A percentile compares a stretch with the other conserved stretches of the same genome.
Evolutionary conservation across 2,797 vertebrate genomes (phyloP).

Genomic region (Xiphophorus birchmanni): DNA sequence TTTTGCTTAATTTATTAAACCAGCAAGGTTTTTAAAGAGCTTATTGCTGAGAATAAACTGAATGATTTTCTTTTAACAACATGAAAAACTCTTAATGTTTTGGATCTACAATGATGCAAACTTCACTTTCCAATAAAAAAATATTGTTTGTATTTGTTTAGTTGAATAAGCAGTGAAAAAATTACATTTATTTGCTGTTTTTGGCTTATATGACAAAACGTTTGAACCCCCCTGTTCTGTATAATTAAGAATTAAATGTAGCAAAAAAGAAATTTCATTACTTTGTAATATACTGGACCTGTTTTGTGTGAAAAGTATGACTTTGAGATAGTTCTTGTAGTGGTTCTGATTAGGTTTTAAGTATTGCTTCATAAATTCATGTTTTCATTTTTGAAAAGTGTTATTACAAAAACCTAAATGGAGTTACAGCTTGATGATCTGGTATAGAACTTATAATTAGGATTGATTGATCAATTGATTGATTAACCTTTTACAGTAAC

Average conservation of each 20-base stretch:
- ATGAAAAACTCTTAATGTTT: too few relatives aligned
- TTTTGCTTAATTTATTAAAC: too few relatives aligned
- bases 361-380: neutral
- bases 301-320: neutral
- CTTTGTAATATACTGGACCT: neutral
- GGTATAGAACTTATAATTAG: neutral
- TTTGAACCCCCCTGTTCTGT: neutral
- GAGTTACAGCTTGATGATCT: neutral
- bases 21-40: too few relatives aligned
- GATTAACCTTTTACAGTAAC: neutral
- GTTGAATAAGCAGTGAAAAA: too few relatives aligned
- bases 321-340: neutral
- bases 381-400: neutral
- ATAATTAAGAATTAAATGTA: neutral
- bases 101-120: too few relatives aligned
- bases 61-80: too few relatives aligned
- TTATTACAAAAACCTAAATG: neutral
- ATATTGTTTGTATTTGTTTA: too few relatives aligned
- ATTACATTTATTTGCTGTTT: too few relatives aligned
- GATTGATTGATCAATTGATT: too few relatives aligned
- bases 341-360: neutral
- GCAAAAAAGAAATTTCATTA: neutral
- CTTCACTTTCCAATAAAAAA: too few relatives aligned
- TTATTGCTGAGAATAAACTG: too few relatives aligned
- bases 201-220: too few relatives aligned